These are phyloP conservation scores for Campoplex nolae DNA, from an alignment of 2,888 invertebrate species.

Conservation along the genomic window DNA sequence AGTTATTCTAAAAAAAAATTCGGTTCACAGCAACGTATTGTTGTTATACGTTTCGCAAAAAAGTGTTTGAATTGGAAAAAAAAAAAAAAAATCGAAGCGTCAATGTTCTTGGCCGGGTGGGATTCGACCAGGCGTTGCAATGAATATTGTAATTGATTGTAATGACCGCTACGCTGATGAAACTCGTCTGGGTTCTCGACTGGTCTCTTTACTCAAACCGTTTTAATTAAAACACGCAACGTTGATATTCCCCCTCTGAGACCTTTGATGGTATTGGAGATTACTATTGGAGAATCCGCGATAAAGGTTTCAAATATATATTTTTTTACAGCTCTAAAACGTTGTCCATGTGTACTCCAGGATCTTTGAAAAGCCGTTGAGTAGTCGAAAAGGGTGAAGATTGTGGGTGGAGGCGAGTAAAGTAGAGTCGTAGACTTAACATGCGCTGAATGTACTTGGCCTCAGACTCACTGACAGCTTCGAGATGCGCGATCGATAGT, in stretches of 20 bases:
- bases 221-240: constrained; percentile 6
- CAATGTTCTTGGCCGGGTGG: background rate
- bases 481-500: constrained; percentile 18
- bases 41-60: background rate
- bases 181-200: background rate
- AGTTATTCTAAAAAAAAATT: background rate
- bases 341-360: background rate
- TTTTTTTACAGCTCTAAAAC: background rate
- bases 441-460: constrained; percentile 18
- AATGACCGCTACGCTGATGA: constrained; percentile 12
- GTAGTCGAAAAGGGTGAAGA: background rate
- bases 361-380: constrained; percentile 6
- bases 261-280: background rate
- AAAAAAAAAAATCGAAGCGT: background rate
- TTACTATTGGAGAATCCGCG: background rate
- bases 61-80: background rate
- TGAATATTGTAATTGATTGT: constrained; percentile 2
- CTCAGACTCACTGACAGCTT: constrained; percentile 14
- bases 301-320: background rate
- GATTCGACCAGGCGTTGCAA: background rate
- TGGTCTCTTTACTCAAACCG: constrained; percentile 11
- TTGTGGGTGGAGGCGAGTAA: constrained; percentile 1
- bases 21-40: background rate
- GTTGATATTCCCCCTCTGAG: background rate
- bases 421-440: constrained; percentile 4